These are phyloP conservation scores for Orchestes rusci DNA, from an alignment of 2,888 invertebrate species.

Conservation along the genomic window DNA sequence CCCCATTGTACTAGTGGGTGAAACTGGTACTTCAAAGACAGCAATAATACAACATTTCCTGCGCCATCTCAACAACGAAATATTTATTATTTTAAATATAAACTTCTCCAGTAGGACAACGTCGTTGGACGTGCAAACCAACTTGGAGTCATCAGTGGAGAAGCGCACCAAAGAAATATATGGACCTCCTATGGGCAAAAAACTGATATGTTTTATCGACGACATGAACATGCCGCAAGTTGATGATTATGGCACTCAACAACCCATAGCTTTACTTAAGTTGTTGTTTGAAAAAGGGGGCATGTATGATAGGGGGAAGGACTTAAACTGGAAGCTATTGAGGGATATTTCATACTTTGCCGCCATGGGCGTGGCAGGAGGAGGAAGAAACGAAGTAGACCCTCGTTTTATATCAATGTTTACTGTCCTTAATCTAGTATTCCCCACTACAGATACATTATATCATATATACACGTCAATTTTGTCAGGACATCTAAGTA, in stretches of 20 bases:
- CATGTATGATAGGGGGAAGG: constrained; percentile 82
- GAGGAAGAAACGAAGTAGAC: constrained; percentile 85
- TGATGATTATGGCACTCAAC: constrained; percentile 86
- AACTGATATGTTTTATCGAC: constrained; percentile 83
- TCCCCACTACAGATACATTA: constrained; percentile 72
- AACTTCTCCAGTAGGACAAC: constrained; percentile 91
- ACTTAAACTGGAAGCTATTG: constrained; percentile 82
- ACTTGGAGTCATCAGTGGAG: constrained; percentile 80
- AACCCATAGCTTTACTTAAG: constrained; percentile 88
- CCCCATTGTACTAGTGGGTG: constrained; percentile 80
- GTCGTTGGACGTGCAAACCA: constrained; percentile 82
- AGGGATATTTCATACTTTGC: constrained; percentile 76
- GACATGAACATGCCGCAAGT: constrained; percentile 93
- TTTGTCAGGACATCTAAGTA: constrained; percentile 65
- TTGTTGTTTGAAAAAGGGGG: constrained; percentile 83
- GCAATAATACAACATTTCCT: constrained; percentile 81
- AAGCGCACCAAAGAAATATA: constrained; percentile 85
- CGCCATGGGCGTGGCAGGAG: constrained; percentile 83
- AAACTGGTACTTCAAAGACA: constrained; percentile 89
- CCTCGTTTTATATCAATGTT: constrained; percentile 89
- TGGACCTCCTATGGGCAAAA: constrained; percentile 85
- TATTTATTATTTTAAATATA: constrained; percentile 72
- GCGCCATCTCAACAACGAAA: constrained; percentile 58
- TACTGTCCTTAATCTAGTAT: constrained; percentile 77
- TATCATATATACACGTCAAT: constrained; percentile 78